A percentile compares a stretch with the other conserved stretches of the same genome.
Conservation (phyloP, 2,113 vertebrate species). For the Pygoscelis antarcticus region DNA sequence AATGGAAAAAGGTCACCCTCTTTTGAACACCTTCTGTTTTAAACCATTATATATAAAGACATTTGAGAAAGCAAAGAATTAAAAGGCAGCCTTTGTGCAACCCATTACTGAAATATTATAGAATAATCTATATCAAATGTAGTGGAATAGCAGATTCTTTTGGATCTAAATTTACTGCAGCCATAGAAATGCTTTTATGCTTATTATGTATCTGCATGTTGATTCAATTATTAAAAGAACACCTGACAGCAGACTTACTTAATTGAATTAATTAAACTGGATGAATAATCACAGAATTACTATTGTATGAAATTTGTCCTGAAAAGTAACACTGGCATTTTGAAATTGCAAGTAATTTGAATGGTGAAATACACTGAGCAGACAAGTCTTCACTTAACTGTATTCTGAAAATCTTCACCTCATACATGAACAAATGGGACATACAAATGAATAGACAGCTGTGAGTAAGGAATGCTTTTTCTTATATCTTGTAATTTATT, state of each 20-base stretch:
- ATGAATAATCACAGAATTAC: conserved; percentile 84
- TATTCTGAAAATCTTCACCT: conserved; percentile 52
- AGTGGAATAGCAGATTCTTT: conserved; percentile 84
- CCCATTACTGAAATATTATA: conserved; percentile 88
- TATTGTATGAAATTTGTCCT: conserved; percentile 81
- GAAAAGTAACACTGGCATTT: conserved; percentile 82
- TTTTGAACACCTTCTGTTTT: conserved; percentile 86
- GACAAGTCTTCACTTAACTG: conserved; percentile 64
- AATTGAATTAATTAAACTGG: conserved; percentile 92
- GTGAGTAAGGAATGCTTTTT: conserved; percentile 47
- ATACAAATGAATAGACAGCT: conserved; percentile 67
- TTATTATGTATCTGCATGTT: conserved; percentile 90
- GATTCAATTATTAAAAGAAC: conserved; percentile 93
- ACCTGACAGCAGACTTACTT: conserved; percentile 89
- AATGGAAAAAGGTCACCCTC: conserved; percentile 89
- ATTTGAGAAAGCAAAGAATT: conserved; percentile 86
- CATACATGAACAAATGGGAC: conserved; percentile 69
- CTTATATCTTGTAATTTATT: conserved; percentile 43
- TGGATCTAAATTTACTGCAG: conserved; percentile 88
- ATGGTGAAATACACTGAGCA: conserved; percentile 73
- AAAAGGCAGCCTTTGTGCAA: conserved; percentile 86
- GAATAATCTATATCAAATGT: conserved; percentile 87
- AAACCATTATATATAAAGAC: conserved; percentile 86
- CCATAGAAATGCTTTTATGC: conserved; percentile 87
- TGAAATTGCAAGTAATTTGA: conserved; percentile 80